These are phyloP conservation scores for Percina caprodes DNA, from an alignment of 2,113 vertebrate species.

Conservation along the genomic window DNA sequence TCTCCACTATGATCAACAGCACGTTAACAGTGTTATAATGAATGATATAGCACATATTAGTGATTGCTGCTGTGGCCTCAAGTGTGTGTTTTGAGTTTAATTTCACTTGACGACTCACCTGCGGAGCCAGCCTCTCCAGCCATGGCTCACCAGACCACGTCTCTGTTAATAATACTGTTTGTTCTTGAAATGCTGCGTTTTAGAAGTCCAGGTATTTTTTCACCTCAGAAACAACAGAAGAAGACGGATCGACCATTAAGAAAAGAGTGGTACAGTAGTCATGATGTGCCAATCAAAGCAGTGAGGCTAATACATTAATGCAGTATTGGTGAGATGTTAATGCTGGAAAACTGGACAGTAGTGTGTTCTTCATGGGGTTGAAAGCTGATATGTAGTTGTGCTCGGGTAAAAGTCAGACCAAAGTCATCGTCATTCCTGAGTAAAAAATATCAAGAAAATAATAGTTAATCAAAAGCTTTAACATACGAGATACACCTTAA, in stretches of 20 bases:
- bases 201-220: neutral
- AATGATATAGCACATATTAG: neutral
- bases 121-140: neutral
- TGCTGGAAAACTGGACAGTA: neutral
- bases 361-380: neutral
- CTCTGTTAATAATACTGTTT: slow-evolving; percentile 8
- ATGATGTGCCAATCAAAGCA: neutral
- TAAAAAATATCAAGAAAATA: neutral
- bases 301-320: neutral
- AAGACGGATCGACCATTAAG: neutral
- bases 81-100: neutral
- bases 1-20: too few relatives aligned
- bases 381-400: neutral
- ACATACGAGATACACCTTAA: neutral
- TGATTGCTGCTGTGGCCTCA: neutral
- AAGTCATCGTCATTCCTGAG: neutral
- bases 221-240: neutral
- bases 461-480: neutral
- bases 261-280: neutral
- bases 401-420: neutral
- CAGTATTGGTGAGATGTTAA: neutral
- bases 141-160: neutral
- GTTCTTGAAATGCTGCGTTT: neutral
- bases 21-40: too few relatives aligned
- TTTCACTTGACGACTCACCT: neutral